phyloP scores from a whole-genome alignment of 1,140 invertebrate species.

The Diploscapter pachys region DNA sequence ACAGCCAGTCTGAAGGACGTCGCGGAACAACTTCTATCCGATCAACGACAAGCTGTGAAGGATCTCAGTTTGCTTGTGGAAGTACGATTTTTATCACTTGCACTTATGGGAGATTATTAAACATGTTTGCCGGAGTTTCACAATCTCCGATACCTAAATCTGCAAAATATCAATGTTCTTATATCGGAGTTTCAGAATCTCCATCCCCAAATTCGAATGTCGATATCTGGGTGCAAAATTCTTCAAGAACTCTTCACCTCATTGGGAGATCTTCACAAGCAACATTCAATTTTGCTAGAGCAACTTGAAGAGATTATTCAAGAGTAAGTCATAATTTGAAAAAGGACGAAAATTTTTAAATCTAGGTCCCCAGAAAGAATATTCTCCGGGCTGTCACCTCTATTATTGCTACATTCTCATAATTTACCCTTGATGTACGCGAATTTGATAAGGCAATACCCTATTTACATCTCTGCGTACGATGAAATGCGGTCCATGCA shows the following conservation, averaged over 20 bases:
- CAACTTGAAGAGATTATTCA: conserved; percentile 20
- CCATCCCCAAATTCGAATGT: not conserved
- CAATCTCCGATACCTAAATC: no score
- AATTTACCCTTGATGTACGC: conserved; percentile 33
- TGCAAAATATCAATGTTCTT: not conserved
- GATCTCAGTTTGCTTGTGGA: no score
- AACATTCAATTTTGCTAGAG: conserved; percentile 18
- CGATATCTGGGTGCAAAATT: conserved; percentile 14
- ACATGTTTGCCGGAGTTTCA: no score
- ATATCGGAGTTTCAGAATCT: conserved; percentile 4
- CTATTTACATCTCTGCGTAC: conserved; percentile 34
- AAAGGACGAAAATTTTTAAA: not conserved
- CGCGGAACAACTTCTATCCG: no score
- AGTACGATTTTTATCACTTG: no score
- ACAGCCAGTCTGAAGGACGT: no score
- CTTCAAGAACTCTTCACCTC: conserved; percentile 23
- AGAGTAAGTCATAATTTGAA: conserved; percentile 8
- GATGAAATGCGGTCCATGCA: conserved; percentile 29
- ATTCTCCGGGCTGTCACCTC: conserved; percentile 3
- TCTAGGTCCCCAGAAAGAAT: conserved; percentile 14
- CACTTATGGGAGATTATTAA: no score
- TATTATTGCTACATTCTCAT: conserved; percentile 25
- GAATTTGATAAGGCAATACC: conserved; percentile 32
- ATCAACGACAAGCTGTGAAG: no score
- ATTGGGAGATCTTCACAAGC: conserved; percentile 12